Base-by-base conservation (phyloP, 1,140 invertebrate species). In the Heliothis subflexa region DNA sequence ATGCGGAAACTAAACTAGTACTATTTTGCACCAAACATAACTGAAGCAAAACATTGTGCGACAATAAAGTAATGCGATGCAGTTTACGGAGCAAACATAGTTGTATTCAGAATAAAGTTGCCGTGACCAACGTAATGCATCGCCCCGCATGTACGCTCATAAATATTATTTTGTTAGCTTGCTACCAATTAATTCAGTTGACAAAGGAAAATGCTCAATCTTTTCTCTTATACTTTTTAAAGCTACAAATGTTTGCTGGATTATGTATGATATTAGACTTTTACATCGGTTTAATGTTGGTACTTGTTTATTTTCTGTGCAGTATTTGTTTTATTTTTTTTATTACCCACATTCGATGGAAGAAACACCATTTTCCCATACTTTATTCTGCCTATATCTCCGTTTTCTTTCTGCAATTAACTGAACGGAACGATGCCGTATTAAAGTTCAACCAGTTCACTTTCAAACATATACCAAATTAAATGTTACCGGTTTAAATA, bases 111-210 rank as follows among this genome's bases (percentile, higher is more conserved):
- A 47, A 45, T 18, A 13, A 62, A 64, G 61, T 64, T 25, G 33
- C 59, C 10, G 28, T 40, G 33, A 47, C 33, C 33, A 40, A 14
- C 28, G 61, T 62, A 45, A 45, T 16, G 33, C 33, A 55, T 18
- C 40, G 33, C 28, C 12, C 33, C n/a, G 40, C n/a, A 18, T 64
- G 9, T 47, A 47, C 33, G 16, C 57, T 64, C 61, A 64, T 64
- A 47, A 64, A 64, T 47, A 64, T 18, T 18, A 18, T 64, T 55
- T 64, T 64, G 61, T 64, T 64, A 18, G 33, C n/a, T 47, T 9
- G n/a, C 61, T 47, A 45, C 61, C 40, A 64, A 64, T 64, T 64
- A 45, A 64, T 64, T 64, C 61, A 16, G 14, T n/a, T 47, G n/a
- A 64, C 61, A 64, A 45, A 18, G 61, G 61, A 64, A 55, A 64